Evolutionary conservation across 2,888 invertebrate genomes (phyloP).

Genomic region (Drosophila mettleri): DNA sequence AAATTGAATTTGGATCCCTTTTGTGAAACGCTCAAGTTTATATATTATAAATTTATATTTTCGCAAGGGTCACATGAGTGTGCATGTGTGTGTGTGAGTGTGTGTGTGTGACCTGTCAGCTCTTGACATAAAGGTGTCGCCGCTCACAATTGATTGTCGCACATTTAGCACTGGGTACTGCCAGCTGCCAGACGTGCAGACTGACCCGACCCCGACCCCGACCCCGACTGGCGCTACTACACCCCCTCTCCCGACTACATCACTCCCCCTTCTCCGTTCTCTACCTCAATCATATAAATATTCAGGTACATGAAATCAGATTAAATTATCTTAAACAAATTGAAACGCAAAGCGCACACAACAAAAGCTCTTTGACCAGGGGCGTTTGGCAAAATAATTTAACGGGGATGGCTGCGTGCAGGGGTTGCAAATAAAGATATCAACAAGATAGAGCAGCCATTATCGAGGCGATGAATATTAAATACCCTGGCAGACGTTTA

Average conservation of each 20-base stretch:
- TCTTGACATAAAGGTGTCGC: slow-evolving; percentile 46
- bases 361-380: slow-evolving; percentile 44
- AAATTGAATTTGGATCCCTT: slow-evolving; percentile 83
- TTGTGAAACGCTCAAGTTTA: slow-evolving; percentile 54
- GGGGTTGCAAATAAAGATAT: slow-evolving; percentile 1
- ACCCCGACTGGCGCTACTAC: too few species aligned
- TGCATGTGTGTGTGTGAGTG: slow-evolving; percentile 13
- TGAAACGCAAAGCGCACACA: slow-evolving; percentile 66
- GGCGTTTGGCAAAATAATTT: not conserved
- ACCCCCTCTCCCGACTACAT: not conserved
- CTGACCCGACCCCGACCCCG: not conserved
- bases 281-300: slow-evolving; percentile 60
- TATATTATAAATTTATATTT: slow-evolving; percentile 43
- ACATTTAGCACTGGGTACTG: slow-evolving; percentile 12
- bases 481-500: slow-evolving; percentile 8
- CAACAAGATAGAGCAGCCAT: slow-evolving; percentile 17
- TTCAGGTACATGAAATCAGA: slow-evolving; percentile 80
- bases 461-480: not conserved
- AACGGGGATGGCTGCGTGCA: not conserved
- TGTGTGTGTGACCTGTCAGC: slow-evolving; percentile 14
- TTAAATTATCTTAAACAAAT: slow-evolving; percentile 81
- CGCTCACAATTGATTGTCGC: slow-evolving; percentile 36
- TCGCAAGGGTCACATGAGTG: slow-evolving; percentile 26
- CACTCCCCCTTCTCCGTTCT: not conserved
- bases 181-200: slow-evolving; percentile 33